Evolutionary conservation across 2,888 invertebrate species (phyloP).

Genomic region (Tupiocoris notatus): DNA sequence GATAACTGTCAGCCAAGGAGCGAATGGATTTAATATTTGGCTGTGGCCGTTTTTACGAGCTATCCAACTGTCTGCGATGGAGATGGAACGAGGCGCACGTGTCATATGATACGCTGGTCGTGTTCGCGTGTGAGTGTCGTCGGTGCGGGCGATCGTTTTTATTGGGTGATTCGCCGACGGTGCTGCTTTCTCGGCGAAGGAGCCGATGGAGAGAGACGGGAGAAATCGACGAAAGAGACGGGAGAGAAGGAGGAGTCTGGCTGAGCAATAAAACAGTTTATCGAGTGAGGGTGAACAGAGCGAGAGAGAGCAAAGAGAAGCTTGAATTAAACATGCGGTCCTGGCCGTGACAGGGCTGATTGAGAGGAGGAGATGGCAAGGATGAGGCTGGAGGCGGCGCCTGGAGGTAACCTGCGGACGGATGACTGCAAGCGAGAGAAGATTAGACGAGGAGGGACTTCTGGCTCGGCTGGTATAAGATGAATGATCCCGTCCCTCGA

Average conservation of each 20-base stretch:
- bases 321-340: conserved; percentile 43
- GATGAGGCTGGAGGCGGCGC: background rate
- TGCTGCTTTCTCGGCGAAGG: conserved; percentile 4
- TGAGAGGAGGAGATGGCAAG: conserved; percentile 31
- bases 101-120: background rate
- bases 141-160: conserved; percentile 39
- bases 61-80: background rate
- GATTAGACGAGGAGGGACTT: background rate
- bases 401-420: background rate
- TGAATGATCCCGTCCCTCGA: conserved; percentile 32
- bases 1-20: conserved; percentile 38
- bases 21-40: conserved; percentile 40
- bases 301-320: background rate
- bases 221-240: background rate
- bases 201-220: background rate
- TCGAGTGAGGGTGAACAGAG: conserved; percentile 53
- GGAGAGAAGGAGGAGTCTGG: conserved; percentile 32
- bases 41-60: conserved; percentile 39
- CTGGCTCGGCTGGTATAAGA: conserved; percentile 29
- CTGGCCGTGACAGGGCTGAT: conserved; percentile 45
- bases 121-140: background rate
- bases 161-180: conserved; percentile 40
- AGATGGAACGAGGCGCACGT: conserved; percentile 15
- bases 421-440: background rate
- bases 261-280: conserved; percentile 56